These are phyloP conservation scores for Leptodactylus fallax DNA, from an alignment of 2,797 vertebrate species.

Conservation along the genomic window DNA sequence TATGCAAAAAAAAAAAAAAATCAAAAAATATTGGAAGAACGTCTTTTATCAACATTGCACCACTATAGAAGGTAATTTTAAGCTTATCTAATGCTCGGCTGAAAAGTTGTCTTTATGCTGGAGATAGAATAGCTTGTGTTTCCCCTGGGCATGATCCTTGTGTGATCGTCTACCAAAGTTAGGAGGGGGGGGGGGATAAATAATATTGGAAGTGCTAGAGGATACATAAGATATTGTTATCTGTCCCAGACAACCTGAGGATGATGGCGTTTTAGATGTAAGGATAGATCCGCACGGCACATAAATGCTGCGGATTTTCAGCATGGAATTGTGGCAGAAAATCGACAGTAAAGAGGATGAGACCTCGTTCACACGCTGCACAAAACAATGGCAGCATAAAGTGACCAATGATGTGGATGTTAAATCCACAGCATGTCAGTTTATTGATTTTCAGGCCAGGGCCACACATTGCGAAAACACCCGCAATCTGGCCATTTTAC, in stretches of 20 bases:
- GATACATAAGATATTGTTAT: neutral
- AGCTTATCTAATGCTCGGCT: conserved; percentile 8
- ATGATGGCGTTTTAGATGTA: no score
- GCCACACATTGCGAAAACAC: no score
- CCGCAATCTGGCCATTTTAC: no score
- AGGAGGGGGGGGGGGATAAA: no score
- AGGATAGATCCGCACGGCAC: neutral
- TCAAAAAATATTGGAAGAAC: neutral
- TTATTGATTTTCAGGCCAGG: no score
- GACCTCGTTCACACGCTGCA: no score
- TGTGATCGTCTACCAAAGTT: neutral
- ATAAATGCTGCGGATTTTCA: no score
- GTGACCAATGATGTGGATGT: no score
- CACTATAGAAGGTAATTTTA: neutral
- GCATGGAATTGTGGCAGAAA: no score
- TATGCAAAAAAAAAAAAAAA: conserved; percentile 27
- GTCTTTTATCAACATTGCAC: neutral
- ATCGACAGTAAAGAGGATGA: no score
- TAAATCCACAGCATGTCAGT: no score
- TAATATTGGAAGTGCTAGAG: neutral
- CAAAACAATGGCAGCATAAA: no score
- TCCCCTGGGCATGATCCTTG: neutral
- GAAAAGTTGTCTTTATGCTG: neutral
- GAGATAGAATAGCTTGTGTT: neutral
- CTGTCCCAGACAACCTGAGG: neutral